Evolutionary conservation across 1,140 invertebrate species (phyloP), one percentile per base, ranked within the genome.

Genomic region (Plodia interpunctella): DNA sequence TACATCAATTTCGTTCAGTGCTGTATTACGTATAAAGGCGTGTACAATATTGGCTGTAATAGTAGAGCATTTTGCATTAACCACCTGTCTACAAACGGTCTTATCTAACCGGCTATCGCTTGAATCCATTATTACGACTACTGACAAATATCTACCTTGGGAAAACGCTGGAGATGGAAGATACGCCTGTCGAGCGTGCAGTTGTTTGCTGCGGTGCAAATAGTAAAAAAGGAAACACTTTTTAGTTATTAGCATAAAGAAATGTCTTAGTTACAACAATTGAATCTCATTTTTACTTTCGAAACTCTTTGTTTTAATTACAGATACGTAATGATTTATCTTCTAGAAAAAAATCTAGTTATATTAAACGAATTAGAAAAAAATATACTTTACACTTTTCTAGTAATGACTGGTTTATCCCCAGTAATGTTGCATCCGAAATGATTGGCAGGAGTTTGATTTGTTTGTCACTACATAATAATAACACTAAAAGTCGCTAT

Each of bases 71-170:
- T 83, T 83, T 78, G 64, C 78, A 81, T 78, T 72, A 74, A 54
- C 66, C 76, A 82, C 79, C 77, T 80, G 76, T 63, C 52, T 62
- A 60, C 60, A 68, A 25, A 51, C 49, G 20, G 49, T 51, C 50
- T 72, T 74, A 78, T 77, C 76, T 70, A 59, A 65, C 60, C 57
- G 57, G 72, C 64, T 75, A 77, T 78, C 76, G 57, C 28, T 56
- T 8, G 60, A 62, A 63, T 66, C 66, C 57, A 66, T 72, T 68
- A 63, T 51, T 20, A 38, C 38, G 52, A 60, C 59, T 60, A 53
- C 60, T 50, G 63, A 56, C 63, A 32, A 62, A 58, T 55, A 18
- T 50, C 56, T 55, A 18, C 54, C 56, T 61, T 44, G 52, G 59
- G 63, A 68, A 70, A 61, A 72, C 57, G 53, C 25, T 55, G 25